These are phyloP conservation scores for Micronisus gabar DNA, from an alignment of 2,113 vertebrate species.

Conservation along the genomic window DNA sequence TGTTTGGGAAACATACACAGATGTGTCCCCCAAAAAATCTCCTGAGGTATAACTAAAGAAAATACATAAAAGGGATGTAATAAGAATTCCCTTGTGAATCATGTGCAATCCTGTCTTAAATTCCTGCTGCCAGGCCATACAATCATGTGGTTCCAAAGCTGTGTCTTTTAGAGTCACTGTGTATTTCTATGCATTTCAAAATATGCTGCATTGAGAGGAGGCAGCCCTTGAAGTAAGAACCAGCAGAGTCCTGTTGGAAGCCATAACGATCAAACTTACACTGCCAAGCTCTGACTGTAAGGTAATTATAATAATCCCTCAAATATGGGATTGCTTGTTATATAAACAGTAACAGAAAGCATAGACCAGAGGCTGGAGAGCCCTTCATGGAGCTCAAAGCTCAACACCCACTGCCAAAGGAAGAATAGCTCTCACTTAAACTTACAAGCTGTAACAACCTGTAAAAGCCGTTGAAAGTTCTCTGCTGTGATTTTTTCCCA, in stretches of 20 bases:
- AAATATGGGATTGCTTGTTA: neutral
- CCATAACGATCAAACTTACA: neutral
- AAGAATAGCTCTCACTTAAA: neutral
- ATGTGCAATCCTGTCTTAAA: neutral
- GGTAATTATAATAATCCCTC: neutral
- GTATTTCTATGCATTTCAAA: neutral
- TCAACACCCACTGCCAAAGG: neutral
- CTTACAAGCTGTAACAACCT: too few species aligned
- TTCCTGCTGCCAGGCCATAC: neutral
- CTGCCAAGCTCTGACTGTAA: neutral
- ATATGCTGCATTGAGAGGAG: neutral
- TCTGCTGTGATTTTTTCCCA: neutral
- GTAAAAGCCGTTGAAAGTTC: neutral
- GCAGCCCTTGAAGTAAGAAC: neutral
- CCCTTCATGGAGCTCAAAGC: neutral
- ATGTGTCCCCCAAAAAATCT: accelerated
- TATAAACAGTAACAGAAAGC: neutral
- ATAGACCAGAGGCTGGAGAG: neutral
- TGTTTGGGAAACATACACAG: neutral
- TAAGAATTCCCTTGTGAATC: neutral
- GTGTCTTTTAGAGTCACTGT: neutral
- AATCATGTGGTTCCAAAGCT: neutral
- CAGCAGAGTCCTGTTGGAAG: neutral
- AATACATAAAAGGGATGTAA: neutral
- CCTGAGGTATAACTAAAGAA: neutral